Conservation (phyloP, 2,888 invertebrate genomes). For the Dryomyza anilis region DNA sequence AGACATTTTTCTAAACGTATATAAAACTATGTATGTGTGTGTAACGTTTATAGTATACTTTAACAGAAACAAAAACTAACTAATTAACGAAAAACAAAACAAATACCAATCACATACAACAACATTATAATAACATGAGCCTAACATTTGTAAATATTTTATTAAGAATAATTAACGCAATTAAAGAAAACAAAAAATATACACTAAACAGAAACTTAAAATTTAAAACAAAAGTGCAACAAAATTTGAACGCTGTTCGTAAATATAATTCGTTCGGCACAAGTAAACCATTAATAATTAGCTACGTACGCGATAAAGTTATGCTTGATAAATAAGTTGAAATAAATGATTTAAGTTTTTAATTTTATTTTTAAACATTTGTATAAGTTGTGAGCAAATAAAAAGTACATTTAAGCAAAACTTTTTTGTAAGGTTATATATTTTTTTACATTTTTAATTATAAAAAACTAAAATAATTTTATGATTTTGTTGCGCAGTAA, state of each 20-base stretch:
- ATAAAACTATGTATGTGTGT: not conserved
- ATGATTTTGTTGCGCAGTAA: too few relatives aligned
- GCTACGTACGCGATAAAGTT: not conserved
- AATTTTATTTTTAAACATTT: conserved; percentile 18
- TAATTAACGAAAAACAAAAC: not conserved
- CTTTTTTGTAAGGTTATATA: too few relatives aligned
- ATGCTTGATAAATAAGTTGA: conserved; percentile 11
- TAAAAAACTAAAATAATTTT: too few relatives aligned
- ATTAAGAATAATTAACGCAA: not conserved
- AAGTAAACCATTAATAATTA: not conserved
- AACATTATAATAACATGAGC: not conserved
- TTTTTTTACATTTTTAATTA: too few relatives aligned
- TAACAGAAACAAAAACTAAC: not conserved
- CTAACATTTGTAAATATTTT: not conserved
- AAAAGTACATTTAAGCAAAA: conserved; percentile 16
- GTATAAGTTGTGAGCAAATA: conserved; percentile 18
- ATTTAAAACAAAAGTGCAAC: conserved; percentile 1
- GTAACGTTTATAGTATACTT: not conserved
- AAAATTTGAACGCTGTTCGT: too few relatives aligned
- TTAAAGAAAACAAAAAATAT: not conserved
- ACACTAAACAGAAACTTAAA: not conserved
- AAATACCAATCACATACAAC: too few relatives aligned
- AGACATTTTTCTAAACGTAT: not conserved
- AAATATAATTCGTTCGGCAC: too few relatives aligned
- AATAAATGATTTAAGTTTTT: conserved; percentile 5